These are phyloP conservation scores for Chaetops frenatus DNA, from an alignment of 2,113 vertebrate genomes.

Conservation along the genomic window DNA sequence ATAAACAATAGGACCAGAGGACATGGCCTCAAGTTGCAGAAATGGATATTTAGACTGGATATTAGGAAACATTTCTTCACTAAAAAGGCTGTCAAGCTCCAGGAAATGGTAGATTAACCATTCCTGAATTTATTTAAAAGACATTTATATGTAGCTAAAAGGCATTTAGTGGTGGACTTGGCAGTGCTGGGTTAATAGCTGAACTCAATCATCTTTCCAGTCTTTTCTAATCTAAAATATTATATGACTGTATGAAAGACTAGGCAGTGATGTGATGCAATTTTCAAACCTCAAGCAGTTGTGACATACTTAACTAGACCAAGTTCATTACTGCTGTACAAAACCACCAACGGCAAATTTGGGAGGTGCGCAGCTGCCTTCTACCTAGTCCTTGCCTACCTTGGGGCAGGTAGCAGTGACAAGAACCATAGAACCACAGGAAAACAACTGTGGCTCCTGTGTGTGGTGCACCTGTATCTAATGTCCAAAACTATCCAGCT, in stretches of 20 bases:
- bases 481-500: neutral
- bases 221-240: neutral
- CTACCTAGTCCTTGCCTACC: neutral
- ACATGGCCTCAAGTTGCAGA: neutral
- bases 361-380: neutral
- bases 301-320: neutral
- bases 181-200: neutral
- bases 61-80: neutral
- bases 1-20: neutral
- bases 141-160: neutral
- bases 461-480: too few relatives aligned
- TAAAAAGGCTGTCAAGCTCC: neutral
- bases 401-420: neutral
- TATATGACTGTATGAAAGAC: neutral
- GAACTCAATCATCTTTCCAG: neutral
- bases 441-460: neutral
- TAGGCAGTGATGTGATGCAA: neutral
- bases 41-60: neutral
- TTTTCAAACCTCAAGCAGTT: neutral
- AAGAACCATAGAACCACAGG: neutral
- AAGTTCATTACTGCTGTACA: neutral
- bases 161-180: neutral
- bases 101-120: neutral
- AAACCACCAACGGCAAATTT: neutral
- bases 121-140: neutral